A percentile compares a stretch with the other conserved stretches of the same genome.
Conservation (phyloP, 2,113 vertebrate genomes). For the Dipodomys ordii region DNA sequence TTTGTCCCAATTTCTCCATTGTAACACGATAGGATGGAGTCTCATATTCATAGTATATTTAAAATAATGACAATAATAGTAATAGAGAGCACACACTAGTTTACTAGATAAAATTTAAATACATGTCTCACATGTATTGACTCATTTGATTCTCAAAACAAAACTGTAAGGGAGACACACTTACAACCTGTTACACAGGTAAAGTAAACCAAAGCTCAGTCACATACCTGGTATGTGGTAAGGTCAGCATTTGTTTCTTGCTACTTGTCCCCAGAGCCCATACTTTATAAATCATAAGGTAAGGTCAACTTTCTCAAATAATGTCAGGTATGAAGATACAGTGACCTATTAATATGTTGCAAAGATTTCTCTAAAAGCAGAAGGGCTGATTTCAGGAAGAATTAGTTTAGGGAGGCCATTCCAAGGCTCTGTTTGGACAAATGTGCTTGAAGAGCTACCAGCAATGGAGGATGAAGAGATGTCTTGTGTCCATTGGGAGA, state of each 20-base stretch:
- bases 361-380: not conserved
- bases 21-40: not conserved
- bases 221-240: not conserved
- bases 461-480: not conserved
- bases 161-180: not conserved
- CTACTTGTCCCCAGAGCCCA: not conserved
- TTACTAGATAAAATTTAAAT: not conserved
- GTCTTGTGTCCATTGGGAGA: not conserved
- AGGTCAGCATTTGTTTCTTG: not conserved
- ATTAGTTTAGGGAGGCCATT: not conserved
- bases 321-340: not conserved
- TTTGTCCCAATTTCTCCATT: not conserved
- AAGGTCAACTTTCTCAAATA: not conserved
- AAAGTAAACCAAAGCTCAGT: not conserved
- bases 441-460: not conserved
- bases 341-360: not conserved
- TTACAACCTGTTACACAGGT: not conserved
- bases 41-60: not conserved
- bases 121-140: not conserved
- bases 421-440: not conserved
- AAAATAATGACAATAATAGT: not conserved
- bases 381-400: not conserved
- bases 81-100: not conserved
- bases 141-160: not conserved
- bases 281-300: rapidly evolving